Evolutionary conservation across 2,888 invertebrate genomes (phyloP).

Genomic region (Trichogramma evanescens): DNA sequence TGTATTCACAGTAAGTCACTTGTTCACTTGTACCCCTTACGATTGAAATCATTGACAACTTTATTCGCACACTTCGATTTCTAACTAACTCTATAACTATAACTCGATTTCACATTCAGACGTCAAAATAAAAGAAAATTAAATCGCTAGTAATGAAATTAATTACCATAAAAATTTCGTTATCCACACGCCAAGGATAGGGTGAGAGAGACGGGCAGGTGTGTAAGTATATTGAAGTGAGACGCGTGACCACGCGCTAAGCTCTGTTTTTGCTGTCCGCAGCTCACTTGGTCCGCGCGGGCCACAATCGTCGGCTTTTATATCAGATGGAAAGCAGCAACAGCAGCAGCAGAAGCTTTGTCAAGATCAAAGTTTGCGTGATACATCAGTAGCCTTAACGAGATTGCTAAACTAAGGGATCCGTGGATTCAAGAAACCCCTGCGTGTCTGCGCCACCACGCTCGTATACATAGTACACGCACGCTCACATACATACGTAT

Average conservation of each 20-base stretch:
- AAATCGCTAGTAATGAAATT: no score
- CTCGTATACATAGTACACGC: constrained; percentile 24
- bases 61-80: no score
- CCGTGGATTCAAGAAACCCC: constrained; percentile 41
- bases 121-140: no score
- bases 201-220: background rate
- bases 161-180: no score
- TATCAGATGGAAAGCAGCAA: constrained; percentile 25
- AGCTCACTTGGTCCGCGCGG: constrained; percentile 39
- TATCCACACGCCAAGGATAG: no score
- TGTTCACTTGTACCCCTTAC: no score
- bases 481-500: background rate
- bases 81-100: no score
- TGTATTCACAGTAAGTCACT: no score
- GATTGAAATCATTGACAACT: no score
- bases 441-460: constrained; percentile 41
- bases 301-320: constrained; percentile 34
- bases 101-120: no score
- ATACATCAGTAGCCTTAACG: constrained; percentile 42
- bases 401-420: constrained; percentile 29
- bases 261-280: constrained; percentile 39
- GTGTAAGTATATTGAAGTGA: constrained; percentile 38
- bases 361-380: constrained; percentile 40
- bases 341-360: background rate
- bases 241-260: constrained; percentile 35